Evolutionary conservation across 2,888 invertebrate species (phyloP), one percentile per base, ranked within the genome.

Genomic region (Luperina testacea): DNA sequence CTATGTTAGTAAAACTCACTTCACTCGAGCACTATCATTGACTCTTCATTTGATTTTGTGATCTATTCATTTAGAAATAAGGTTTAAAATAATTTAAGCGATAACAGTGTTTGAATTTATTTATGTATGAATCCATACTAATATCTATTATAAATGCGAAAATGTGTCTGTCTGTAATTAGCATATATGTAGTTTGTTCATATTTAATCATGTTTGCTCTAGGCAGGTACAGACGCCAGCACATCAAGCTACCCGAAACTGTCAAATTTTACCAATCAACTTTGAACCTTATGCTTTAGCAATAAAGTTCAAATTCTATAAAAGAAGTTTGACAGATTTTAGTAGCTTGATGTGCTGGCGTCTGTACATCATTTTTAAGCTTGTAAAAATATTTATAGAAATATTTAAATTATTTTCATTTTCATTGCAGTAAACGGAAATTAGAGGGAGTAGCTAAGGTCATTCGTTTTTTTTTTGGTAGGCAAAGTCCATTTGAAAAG

Each of bases 141-240:
- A 38, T 5, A 38, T n/a, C n/a, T n/a, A n/a, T 38, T 38, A 5
- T 38, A 38, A 38, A 38, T 2, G 38, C 38, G 38, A 38, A 38
- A 38, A 0, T 38, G 38, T 0, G 38, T 3, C 3, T 38, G 38
- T 38, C 4, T 38, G 57, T 57, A 57, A 57, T 57, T n/a, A 57
- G n/a, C n/a, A 57, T 11, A n/a, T 5, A 57, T 11, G 11, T 5
- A 24, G 42, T 59, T 65, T 45, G 77, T 73, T 71, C 38, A 70
- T 71, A 74, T 83, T 83, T 48, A 77, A 79, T 59, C 2, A 45
- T 59, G 65, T 61, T 53, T 73, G 13, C 17, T 8, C 32, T 51
- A 32, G 48, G 8, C 32, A n/a, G 9, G 64, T 72, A 32, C 32
- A 32, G 32, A 32, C 32, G 32, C 32, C 32, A 32, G 32, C 32